Evolutionary conservation across 2,888 invertebrate genomes (phyloP).

Genomic region (Tachina lurida): DNA sequence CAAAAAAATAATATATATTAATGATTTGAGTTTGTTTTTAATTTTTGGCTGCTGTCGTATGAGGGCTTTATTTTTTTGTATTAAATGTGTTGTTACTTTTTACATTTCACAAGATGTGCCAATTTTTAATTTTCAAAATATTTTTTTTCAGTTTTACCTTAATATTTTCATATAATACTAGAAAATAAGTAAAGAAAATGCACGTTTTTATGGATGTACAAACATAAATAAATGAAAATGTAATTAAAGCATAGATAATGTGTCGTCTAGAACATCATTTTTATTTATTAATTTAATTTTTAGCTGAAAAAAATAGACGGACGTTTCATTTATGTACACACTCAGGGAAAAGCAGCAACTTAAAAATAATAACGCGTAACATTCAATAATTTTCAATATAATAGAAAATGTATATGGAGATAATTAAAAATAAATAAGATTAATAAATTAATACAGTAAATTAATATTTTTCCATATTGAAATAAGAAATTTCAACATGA

Average conservation of each 20-base stretch:
- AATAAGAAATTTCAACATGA: too few relatives aligned
- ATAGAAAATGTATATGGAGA: too few relatives aligned
- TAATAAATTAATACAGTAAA: too few relatives aligned
- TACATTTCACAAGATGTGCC: slow-evolving; percentile 53
- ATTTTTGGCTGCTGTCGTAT: slow-evolving; percentile 34
- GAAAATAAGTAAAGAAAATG: neutral
- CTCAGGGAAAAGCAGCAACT: too few relatives aligned
- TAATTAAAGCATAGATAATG: slow-evolving; percentile 32
- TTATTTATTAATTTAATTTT: neutral
- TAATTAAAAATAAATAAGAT: too few relatives aligned
- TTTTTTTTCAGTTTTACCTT: neutral
- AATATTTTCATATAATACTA: slow-evolving; percentile 13
- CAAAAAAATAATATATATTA: slow-evolving; percentile 1
- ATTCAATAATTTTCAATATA: too few relatives aligned
- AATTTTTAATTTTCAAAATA: slow-evolving; percentile 47
- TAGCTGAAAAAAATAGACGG: neutral
- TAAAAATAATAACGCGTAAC: too few relatives aligned
- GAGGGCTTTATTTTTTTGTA: slow-evolving; percentile 37
- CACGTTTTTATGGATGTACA: neutral
- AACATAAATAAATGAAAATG: slow-evolving; percentile 2
- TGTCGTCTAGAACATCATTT: slow-evolving; percentile 33
- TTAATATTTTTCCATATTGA: too few relatives aligned
- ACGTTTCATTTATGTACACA: neutral
- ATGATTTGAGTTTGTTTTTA: slow-evolving; percentile 34
- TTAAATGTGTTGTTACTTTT: slow-evolving; percentile 33